phyloP scores from a whole-genome alignment of 2,888 invertebrate genomes.

The Cheilosia impressa region DNA sequence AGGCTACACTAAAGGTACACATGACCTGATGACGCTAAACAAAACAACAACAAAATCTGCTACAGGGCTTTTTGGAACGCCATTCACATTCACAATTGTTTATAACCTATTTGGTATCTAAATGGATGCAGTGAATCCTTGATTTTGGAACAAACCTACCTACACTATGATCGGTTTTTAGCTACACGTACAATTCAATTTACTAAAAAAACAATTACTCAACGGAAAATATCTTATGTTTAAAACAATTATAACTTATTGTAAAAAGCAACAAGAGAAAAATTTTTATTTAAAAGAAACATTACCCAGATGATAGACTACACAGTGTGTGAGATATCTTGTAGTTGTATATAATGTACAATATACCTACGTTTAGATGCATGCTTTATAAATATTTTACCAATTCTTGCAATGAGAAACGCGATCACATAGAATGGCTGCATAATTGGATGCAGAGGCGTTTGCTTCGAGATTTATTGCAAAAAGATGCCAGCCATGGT shows the following conservation, averaged over 20 bases:
- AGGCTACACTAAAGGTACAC: slow-evolving; percentile 45
- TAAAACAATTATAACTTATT: slow-evolving; percentile 42
- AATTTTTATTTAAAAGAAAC: neutral
- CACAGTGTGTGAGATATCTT: slow-evolving; percentile 13
- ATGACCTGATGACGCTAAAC: slow-evolving; percentile 35
- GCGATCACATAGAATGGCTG: neutral
- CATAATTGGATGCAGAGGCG: neutral
- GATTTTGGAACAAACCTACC: slow-evolving; percentile 12
- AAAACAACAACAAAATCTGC: slow-evolving; percentile 7
- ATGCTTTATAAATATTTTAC: slow-evolving; percentile 15
- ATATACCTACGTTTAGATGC: slow-evolving; percentile 16
- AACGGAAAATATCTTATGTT: slow-evolving; percentile 21
- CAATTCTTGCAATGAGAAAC: neutral
- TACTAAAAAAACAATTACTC: slow-evolving; percentile 19
- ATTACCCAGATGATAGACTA: slow-evolving; percentile 40
- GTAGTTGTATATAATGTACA: slow-evolving; percentile 22
- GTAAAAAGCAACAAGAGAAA: slow-evolving; percentile 9
- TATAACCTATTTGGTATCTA: slow-evolving; percentile 17
- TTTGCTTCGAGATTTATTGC: neutral
- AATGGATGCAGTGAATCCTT: slow-evolving; percentile 32
- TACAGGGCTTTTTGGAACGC: slow-evolving; percentile 29
- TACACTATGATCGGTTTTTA: slow-evolving; percentile 12
- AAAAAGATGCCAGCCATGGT: neutral
- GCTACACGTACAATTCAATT: slow-evolving; percentile 24
- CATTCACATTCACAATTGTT: slow-evolving; percentile 30